Conservation (phyloP, 2,888 invertebrate genomes). For the Amblyteles armatorius region DNA sequence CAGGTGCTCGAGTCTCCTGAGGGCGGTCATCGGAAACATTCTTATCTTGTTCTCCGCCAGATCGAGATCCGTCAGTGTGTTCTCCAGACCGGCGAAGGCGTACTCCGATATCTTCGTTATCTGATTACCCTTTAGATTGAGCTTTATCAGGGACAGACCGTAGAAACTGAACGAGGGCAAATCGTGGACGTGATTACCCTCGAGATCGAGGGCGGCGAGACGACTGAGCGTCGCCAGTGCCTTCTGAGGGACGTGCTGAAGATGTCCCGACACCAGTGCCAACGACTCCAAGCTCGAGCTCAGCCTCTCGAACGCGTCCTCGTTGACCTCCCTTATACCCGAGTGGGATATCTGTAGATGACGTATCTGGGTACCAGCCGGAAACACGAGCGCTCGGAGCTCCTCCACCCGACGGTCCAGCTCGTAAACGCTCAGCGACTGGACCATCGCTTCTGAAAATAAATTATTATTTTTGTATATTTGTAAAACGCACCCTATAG, state of each 20-base stretch:
- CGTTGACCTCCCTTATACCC: constrained; percentile 83
- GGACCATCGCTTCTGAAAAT: constrained; percentile 86
- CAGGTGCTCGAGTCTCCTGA: constrained; percentile 90
- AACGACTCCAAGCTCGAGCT: constrained; percentile 89
- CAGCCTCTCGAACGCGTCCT: constrained; percentile 81
- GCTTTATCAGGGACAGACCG: constrained; percentile 92
- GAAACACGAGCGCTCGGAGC: constrained; percentile 91
- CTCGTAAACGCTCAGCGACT: constrained; percentile 95
- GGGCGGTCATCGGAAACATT: constrained; percentile 92
- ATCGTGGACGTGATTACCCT: constrained; percentile 93
- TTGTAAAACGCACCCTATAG: neutral
- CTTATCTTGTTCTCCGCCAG: constrained; percentile 94
- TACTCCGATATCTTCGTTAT: constrained; percentile 93
- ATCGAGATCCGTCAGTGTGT: constrained; percentile 92
- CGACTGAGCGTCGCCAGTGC: constrained; percentile 90
- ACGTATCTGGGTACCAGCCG: constrained; percentile 88
- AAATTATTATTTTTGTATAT: neutral
- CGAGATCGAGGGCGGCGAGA: constrained; percentile 91
- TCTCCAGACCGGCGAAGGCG: constrained; percentile 92
- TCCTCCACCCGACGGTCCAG: constrained; percentile 92
- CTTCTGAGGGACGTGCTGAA: constrained; percentile 91
- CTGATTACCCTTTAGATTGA: constrained; percentile 94
- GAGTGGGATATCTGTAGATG: constrained; percentile 93
- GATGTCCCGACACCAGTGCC: constrained; percentile 91
- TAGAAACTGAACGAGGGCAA: constrained; percentile 95